Conservation (phyloP, 2,888 invertebrate genomes). For the Iselma pallidipennis region DNA sequence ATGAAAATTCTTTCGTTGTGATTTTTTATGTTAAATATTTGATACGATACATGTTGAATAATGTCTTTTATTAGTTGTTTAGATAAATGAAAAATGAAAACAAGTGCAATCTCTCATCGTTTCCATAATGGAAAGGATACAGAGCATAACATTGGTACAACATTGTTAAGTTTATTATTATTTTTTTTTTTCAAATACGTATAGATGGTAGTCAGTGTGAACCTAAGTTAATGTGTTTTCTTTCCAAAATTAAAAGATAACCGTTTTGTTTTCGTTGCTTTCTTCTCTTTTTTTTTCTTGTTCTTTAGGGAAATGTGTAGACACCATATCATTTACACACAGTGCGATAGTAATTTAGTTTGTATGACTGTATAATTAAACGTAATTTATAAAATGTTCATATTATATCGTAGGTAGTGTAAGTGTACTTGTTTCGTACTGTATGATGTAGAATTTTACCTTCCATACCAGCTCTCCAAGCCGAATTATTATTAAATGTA, state of each 20-base stretch:
- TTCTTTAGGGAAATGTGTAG: constrained; percentile 14
- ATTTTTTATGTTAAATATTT: too few species aligned
- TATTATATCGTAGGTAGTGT: constrained; percentile 48
- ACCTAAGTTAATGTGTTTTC: constrained; percentile 17
- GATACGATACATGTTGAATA: constrained; percentile 12
- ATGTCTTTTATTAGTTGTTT: constrained; percentile 26
- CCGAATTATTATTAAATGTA: constrained; percentile 54
- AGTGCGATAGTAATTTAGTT: constrained; percentile 33
- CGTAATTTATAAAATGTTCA: constrained; percentile 44
- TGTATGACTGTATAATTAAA: constrained; percentile 39
- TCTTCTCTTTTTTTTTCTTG: constrained; percentile 9
- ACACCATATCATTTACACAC: constrained; percentile 36
- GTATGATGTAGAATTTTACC: constrained; percentile 48
- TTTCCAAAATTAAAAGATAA: background rate
- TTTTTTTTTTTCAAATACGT: constrained; percentile 4
- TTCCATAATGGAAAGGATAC: constrained; percentile 34
- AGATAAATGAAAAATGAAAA: too few species aligned
- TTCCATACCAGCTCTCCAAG: constrained; percentile 49
- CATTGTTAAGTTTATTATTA: constrained; percentile 40
- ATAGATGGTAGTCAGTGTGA: constrained; percentile 30
- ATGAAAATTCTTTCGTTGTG: constrained; percentile 12
- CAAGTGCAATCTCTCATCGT: constrained; percentile 42
- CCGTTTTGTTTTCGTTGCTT: background rate
- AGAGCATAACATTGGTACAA: constrained; percentile 52
- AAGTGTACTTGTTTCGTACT: constrained; percentile 50